Conservation (phyloP, 2,797 vertebrate genomes). For the Syndactyla subalaris region DNA sequence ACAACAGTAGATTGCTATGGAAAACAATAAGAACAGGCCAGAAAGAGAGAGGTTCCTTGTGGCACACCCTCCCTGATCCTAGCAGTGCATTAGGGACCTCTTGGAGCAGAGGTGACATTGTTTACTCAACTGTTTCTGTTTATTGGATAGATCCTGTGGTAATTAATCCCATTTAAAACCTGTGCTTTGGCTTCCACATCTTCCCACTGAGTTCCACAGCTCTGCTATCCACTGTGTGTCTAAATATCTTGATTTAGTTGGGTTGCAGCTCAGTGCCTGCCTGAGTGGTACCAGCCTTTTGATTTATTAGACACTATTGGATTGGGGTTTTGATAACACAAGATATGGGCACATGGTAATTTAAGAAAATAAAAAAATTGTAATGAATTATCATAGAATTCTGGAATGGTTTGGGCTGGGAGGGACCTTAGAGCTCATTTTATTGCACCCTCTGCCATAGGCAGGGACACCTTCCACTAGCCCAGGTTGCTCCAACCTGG, state of each 20-base stretch:
- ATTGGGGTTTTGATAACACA: background rate
- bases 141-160: background rate
- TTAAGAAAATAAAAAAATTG: background rate
- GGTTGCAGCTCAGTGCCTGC: background rate
- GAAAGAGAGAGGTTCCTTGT: background rate
- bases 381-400: background rate
- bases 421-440: background rate
- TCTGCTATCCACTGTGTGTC: background rate
- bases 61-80: background rate
- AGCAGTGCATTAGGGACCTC: background rate
- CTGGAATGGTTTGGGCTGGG: rapidly evolving
- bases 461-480: rapidly evolving
- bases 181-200: background rate
- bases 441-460: too few species aligned
- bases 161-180: background rate
- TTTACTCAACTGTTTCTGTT: background rate
- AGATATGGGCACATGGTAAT: rapidly evolving
- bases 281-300: background rate
- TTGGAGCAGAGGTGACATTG: background rate
- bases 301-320: rapidly evolving
- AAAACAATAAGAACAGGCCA: background rate
- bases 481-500: background rate
- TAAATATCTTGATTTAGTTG: background rate
- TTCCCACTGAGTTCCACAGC: background rate
- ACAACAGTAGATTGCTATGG: background rate